Conservation (phyloP, 2,888 invertebrate genomes). For the Drosophila rubida region DNA sequence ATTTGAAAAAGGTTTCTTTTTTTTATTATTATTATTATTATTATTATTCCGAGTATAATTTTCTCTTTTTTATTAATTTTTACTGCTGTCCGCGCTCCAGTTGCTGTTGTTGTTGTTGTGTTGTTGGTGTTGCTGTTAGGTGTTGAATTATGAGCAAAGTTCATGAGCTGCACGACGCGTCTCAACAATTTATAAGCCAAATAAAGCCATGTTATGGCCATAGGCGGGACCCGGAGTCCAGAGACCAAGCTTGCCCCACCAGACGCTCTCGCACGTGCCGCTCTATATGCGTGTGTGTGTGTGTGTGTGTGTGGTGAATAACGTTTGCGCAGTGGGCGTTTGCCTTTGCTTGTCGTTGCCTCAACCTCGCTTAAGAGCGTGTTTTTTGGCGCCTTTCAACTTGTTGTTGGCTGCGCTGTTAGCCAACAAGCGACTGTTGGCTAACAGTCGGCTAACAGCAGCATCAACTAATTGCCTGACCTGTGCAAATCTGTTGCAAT, state of each 20-base stretch:
- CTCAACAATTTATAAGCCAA: constrained; percentile 64
- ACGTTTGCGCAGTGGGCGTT: constrained; percentile 63
- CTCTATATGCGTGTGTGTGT: constrained; percentile 9
- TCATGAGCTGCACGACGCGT: constrained; percentile 50
- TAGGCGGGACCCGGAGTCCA: constrained; percentile 51
- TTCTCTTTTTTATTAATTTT: constrained; percentile 59
- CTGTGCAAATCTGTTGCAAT: constrained; percentile 59
- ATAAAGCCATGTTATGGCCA: constrained; percentile 68
- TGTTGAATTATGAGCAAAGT: constrained; percentile 77
- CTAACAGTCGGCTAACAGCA: neutral
- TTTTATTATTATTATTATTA: constrained; percentile 29
- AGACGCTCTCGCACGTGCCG: constrained; percentile 37
- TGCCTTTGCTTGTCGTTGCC: constrained; percentile 26
- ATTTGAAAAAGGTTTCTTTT: constrained; percentile 72
- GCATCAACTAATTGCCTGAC: constrained; percentile 60
- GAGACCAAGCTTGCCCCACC: constrained; percentile 14
- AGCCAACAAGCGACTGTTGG: constrained; percentile 19
- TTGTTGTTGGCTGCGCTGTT: constrained; percentile 54
- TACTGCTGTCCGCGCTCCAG: constrained; percentile 22
- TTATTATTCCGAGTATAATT: constrained; percentile 26
- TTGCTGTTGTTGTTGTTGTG: constrained; percentile 4
- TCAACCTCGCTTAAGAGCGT: constrained; percentile 39
- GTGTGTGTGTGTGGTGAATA: constrained; percentile 52
- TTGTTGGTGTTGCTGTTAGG: constrained; percentile 70
- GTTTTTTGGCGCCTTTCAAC: constrained; percentile 49